Evolutionary conservation across 2,888 invertebrate genomes (phyloP), one percentile per base, ranked within the genome.

Genomic region (Lycaena phlaeas): DNA sequence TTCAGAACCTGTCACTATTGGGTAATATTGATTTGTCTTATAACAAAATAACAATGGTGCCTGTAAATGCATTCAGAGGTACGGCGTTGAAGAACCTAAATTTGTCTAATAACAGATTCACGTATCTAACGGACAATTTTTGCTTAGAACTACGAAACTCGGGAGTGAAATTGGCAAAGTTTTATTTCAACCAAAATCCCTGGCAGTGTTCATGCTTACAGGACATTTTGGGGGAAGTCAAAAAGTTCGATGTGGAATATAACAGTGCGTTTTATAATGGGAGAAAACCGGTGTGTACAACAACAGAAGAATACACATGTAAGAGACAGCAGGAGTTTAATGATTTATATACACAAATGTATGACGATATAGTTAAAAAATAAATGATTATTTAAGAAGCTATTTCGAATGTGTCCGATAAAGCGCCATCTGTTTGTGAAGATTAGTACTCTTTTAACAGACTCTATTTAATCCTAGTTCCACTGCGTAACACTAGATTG

Each of bases 191-290:
- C 11, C 65, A 71, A n/a, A 82, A 81, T 42, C 79, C 78, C 2
- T 81, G 77, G 76, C 78, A 79, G 40, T 82, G 82, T 46, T 57
- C 69, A 1, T 81, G 81, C 49, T 52, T 79, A 0, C 59, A 54
- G 31, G 66, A 77, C 22, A 42, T 76, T 12, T 26, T 79, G 1
- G 62, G 59, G 30, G 79, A 81, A 53, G 59, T 75, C 0, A 76
- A 73, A 40, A 56, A 43, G 10, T 54, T 60, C 7, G 52, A 54
- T 4, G 61, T 81, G 15, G 50, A 52, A 12, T 81, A 81, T 39
- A 76, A 73, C 34, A 50, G 41, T 30, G 43, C 41, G 1, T 64
- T 64, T 43, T 75, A 66, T 31, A 59, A 68, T 38, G 82, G 81
- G 0, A 47, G 48, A 11, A 50, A 61, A 1, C 61, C 64, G n/a